These are phyloP conservation scores for Pangasius krempfi DNA, from an alignment of 2,797 vertebrate genomes.

Conservation along the genomic window DNA sequence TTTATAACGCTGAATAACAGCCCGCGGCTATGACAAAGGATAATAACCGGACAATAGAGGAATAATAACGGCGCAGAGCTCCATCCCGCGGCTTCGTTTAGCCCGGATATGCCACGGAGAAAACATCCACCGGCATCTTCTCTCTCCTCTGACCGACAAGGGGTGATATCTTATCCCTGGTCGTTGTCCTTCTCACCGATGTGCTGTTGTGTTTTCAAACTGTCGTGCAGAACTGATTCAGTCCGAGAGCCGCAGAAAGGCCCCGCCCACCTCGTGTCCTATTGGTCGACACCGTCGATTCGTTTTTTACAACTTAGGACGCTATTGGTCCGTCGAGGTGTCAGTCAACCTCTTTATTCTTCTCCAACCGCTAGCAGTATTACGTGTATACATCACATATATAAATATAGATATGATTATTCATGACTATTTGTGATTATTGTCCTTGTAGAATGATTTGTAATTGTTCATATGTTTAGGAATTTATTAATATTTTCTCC, in stretches of 20 bases:
- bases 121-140: neutral
- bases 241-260: slow-evolving; percentile 57
- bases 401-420: neutral
- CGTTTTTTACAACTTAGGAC: slow-evolving; percentile 16
- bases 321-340: slow-evolving; percentile 61
- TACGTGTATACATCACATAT: neutral
- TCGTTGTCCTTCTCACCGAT: slow-evolving; percentile 19
- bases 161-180: too few species aligned
- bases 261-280: slow-evolving; percentile 57
- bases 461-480: neutral
- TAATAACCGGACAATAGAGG: neutral
- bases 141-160: neutral
- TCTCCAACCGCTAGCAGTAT: neutral
- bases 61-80: neutral
- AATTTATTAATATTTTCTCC: neutral
- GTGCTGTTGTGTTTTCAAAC: slow-evolving; percentile 61
- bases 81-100: neutral
- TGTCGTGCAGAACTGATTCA: slow-evolving; percentile 70
- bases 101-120: neutral
- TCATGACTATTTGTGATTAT: neutral
- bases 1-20: neutral
- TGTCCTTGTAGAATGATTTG: neutral
- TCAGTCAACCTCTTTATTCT: slow-evolving; percentile 24
- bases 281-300: slow-evolving; percentile 59
- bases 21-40: neutral